Evolutionary conservation across 2,888 invertebrate genomes (phyloP), one percentile per base, ranked within the genome.

Genomic region (Pterobdella sp.): DNA sequence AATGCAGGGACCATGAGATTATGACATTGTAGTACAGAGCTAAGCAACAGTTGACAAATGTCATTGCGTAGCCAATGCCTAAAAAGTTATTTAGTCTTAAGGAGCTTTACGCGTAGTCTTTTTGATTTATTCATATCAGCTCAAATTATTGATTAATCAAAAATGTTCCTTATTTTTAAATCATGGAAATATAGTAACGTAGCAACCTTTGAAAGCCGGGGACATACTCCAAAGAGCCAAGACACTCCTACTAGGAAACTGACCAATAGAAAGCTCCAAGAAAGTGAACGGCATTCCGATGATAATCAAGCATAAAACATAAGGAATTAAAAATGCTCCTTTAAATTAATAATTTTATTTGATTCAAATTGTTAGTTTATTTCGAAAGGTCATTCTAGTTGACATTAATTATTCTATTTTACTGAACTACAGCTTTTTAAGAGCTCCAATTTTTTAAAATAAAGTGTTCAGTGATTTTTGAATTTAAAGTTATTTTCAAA

Each of bases 1-100:
- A 84, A 74, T 81, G 82, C 35, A 84, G 72, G 22, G 80, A 79
- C 76, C 82, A 82, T 7, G 81, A 78, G 42, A 84, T 82, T 73
- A 84, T 79, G 31, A 84, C 82, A 76, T 83, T 83, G 77, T 84
- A 84, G 76, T 84, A 84, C 70, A 84, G 74, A 34, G 80, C 80
- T 29, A 83, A 80, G 49, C 82, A 68, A 78, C 79, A 79, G 60
- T 81, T 81, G 0, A 81, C 79, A 35, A 82, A 78, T 49, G 84
- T 82, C 80, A 82, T 81, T 4, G 81, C 80, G 76, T 80, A 81
- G 2, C 84, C 84, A 1, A 84, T 76, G 75, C 83, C 84, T 77
- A 42, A 7, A 26, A 26, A 3, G 7, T n/a, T n/a, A n/a, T n/a
- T n/a, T n/a, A n/a, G n/a, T n/a, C n/a, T n/a, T n/a, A n/a, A n/a